Conservation (phyloP, 53 echinoderm and acorn worm species). For the Zoroaster sp. region DNA sequence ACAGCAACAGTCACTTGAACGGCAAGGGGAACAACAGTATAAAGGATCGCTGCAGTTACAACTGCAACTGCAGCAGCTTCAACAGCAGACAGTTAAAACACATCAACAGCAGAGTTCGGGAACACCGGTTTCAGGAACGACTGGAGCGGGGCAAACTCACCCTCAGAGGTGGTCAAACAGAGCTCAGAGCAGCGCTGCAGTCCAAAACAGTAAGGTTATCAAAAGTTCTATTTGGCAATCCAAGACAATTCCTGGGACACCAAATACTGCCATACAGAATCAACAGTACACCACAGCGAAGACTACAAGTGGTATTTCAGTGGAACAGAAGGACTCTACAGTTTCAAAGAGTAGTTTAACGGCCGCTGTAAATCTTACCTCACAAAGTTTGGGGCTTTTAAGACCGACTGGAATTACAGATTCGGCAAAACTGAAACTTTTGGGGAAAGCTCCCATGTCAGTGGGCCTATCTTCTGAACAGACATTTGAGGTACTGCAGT, state of each 20-base stretch:
- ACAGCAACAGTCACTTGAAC: not conserved
- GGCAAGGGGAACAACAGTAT: not conserved
- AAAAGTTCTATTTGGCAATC: not conserved
- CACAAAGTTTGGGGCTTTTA: not conserved
- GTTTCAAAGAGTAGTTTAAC: not conserved
- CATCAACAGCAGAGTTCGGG: not conserved
- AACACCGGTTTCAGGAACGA: not conserved
- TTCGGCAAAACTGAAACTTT: not conserved
- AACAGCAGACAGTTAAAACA: not conserved
- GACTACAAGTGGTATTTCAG: not conserved
- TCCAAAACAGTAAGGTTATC: not conserved
- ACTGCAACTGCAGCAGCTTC: not conserved
- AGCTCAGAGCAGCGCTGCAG: not conserved
- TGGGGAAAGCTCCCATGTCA: not conserved
- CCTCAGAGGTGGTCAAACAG: constrained; percentile 31
- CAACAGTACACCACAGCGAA: not conserved
- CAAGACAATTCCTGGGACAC: not conserved
- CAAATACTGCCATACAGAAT: not conserved
- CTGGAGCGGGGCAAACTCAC: not conserved
- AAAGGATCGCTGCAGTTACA: not conserved
- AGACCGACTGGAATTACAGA: not conserved
- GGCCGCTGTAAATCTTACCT: not conserved
- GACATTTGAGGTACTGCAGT: not conserved
- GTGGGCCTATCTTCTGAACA: not conserved
- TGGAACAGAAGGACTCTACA: not conserved